These are phyloP conservation scores for Mesoligia furuncula DNA, from an alignment of 2,888 invertebrate genomes.

Conservation along the genomic window DNA sequence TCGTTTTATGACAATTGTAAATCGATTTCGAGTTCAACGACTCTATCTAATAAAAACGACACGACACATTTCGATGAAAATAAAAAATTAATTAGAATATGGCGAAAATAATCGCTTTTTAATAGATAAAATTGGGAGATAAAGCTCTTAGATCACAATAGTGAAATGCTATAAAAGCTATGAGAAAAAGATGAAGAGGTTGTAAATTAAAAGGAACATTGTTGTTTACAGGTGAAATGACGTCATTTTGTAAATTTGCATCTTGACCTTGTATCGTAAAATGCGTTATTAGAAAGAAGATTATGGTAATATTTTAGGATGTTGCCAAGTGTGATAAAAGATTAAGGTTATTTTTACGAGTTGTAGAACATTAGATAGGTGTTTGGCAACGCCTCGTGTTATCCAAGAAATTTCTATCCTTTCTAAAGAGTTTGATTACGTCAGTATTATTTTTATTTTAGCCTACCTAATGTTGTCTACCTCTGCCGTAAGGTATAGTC, in stretches of 20 bases:
- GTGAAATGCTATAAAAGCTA: slow-evolving; percentile 23
- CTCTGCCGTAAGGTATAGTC: too few species aligned
- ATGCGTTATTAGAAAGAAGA: slow-evolving; percentile 15
- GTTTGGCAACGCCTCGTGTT: not conserved
- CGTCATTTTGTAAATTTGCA: slow-evolving; percentile 41
- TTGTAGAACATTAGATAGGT: not conserved
- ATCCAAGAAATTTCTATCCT: not conserved
- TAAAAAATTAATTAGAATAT: slow-evolving; percentile 32
- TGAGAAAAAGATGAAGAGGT: slow-evolving; percentile 5
- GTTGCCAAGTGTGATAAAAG: slow-evolving; percentile 9
- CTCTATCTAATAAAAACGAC: slow-evolving; percentile 43
- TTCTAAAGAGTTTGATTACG: not conserved
- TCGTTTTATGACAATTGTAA: slow-evolving; percentile 48
- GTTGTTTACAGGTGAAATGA: slow-evolving; percentile 29
- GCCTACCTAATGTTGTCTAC: too few species aligned
- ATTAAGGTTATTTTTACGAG: slow-evolving; percentile 17
- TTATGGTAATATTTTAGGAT: slow-evolving; percentile 38
- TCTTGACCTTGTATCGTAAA: slow-evolving; percentile 49
- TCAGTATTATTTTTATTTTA: slow-evolving; percentile 10
- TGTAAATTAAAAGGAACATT: slow-evolving; percentile 31
- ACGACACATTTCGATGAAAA: slow-evolving; percentile 16
- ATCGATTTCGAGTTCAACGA: slow-evolving; percentile 48
- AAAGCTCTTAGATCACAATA: slow-evolving; percentile 26
- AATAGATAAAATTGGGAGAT: slow-evolving; percentile 6
- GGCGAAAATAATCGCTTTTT: slow-evolving; percentile 3